phyloP scores from a whole-genome alignment of 2,888 invertebrate genomes.

The Acanthacorydalis orientalis region DNA sequence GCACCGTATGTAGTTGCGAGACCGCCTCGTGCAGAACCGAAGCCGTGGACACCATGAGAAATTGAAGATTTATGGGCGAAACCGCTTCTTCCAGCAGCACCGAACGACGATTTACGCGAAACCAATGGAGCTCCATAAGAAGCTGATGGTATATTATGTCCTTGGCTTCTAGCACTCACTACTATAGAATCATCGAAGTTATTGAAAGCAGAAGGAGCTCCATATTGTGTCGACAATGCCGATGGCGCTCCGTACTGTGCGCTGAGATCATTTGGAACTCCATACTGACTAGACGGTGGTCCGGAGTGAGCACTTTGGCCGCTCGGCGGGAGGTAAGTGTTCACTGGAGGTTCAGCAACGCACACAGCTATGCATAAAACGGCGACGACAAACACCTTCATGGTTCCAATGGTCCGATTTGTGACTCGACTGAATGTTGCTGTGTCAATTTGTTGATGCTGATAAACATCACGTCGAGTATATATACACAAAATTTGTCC shows the following conservation, averaged over 20 bases:
- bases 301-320: constrained; percentile 8
- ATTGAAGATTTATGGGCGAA: too few relatives aligned
- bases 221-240: constrained; percentile 31
- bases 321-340: constrained; percentile 14
- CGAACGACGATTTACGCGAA: neutral
- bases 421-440: too few relatives aligned
- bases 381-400: too few relatives aligned
- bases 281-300: constrained; percentile 29
- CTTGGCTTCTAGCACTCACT: neutral
- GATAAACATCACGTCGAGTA: too few relatives aligned
- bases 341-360: constrained; percentile 12
- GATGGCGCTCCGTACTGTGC: constrained; percentile 23
- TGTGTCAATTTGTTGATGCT: too few relatives aligned
- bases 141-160: constrained; percentile 1
- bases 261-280: constrained; percentile 20
- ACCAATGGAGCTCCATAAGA: neutral
- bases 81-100: neutral
- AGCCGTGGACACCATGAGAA: too few relatives aligned
- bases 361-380: neutral
- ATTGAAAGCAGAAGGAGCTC: constrained; percentile 16
- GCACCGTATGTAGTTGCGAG: constrained; percentile 10
- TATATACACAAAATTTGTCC: too few relatives aligned
- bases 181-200: neutral
- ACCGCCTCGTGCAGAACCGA: too few relatives aligned
- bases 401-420: too few relatives aligned